Evolutionary conservation across 2,888 invertebrate genomes (phyloP).

Genomic region (Rugalucina vietnamica): DNA sequence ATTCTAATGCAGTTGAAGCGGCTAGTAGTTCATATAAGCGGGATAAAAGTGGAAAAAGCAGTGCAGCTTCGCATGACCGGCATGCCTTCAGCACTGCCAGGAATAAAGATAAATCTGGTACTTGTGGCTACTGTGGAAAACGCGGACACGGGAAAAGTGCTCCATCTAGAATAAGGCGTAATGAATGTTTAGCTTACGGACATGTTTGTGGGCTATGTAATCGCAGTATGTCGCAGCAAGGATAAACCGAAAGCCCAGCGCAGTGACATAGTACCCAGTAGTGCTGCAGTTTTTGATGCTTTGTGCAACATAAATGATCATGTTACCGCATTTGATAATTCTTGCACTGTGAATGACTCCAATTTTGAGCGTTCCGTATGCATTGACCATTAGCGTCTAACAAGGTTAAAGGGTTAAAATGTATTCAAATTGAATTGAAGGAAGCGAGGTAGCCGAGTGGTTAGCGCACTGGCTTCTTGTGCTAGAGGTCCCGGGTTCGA

Average conservation of each 20-base stretch:
- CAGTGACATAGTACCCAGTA: background rate
- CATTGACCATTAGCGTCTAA: constrained; percentile 67
- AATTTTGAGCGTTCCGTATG: constrained; percentile 52
- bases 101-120: constrained; percentile 59
- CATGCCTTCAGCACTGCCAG: constrained; percentile 56
- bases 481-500: no score
- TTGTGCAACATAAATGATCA: background rate
- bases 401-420: no score
- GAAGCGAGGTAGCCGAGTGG: no score
- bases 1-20: constrained; percentile 41
- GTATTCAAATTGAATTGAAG: no score
- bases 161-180: constrained; percentile 25
- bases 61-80: constrained; percentile 40
- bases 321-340: background rate
- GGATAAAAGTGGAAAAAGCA: constrained; percentile 59
- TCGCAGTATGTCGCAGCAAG: constrained; percentile 36
- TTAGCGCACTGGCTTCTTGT: no score
- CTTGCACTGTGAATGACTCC: constrained; percentile 53
- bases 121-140: constrained; percentile 57
- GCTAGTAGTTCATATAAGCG: constrained; percentile 52
- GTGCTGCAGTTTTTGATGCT: constrained; percentile 25
- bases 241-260: background rate
- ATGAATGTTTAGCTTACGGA: constrained; percentile 53
- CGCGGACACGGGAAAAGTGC: constrained; percentile 46
- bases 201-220: constrained; percentile 43